Evolutionary conservation across 2,113 vertebrate genomes (phyloP).

Genomic region (Leptobrachium leishanense): DNA sequence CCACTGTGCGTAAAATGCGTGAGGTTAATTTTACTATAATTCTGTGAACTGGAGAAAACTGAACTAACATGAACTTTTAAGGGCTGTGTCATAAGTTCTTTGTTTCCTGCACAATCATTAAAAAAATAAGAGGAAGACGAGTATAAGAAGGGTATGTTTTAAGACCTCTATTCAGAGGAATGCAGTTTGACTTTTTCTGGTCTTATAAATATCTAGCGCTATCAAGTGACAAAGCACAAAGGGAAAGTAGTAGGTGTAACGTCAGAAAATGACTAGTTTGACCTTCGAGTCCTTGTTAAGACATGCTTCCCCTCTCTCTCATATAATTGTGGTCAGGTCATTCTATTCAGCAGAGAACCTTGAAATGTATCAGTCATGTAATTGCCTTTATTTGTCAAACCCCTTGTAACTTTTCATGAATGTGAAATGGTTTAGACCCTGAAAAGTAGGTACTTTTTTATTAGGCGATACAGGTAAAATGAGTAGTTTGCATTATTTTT

Average conservation of each 20-base stretch:
- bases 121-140: not conserved
- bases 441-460: too few relatives aligned
- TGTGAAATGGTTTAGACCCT: too few relatives aligned
- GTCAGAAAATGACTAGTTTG: not conserved
- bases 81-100: conserved; percentile 35
- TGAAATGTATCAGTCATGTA: conserved; percentile 10
- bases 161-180: conserved; percentile 25
- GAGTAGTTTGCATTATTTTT: too few relatives aligned
- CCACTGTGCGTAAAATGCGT: too few relatives aligned
- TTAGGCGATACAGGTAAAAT: too few relatives aligned
- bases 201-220: conserved; percentile 25
- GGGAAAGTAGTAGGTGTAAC: conserved; percentile 23
- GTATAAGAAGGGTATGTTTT: conserved; percentile 7
- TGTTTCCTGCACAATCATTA: conserved; percentile 26
- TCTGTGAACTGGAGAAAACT: conserved; percentile 12
- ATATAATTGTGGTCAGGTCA: conserved; percentile 2
- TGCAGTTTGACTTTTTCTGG: conserved; percentile 35
- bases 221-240: conserved; percentile 10
- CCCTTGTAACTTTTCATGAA: not conserved
- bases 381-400: conserved; percentile 24
- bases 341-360: conserved; percentile 19
- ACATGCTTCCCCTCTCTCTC: conserved; percentile 7
- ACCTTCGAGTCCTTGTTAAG: conserved; percentile 18
- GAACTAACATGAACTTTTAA: conserved; percentile 30
- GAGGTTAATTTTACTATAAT: not conserved